Evolutionary conservation across 2,888 invertebrate species (phyloP).

Genomic region (Diloba caeruleocephala): DNA sequence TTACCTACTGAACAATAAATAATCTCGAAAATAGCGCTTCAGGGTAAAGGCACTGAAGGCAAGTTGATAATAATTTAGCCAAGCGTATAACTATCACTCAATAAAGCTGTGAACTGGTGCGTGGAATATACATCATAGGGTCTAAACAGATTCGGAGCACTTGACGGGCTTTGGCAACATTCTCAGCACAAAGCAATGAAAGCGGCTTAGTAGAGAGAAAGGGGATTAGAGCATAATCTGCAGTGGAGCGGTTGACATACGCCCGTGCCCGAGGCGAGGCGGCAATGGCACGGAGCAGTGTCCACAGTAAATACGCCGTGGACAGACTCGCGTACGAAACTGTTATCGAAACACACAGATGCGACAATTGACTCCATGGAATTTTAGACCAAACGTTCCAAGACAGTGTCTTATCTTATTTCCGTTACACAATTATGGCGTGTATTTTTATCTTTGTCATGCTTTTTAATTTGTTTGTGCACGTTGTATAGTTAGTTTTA

Average conservation of each 20-base stretch:
- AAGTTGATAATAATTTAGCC: conserved; percentile 32
- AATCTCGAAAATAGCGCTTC: conserved; percentile 33
- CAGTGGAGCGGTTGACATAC: conserved; percentile 83
- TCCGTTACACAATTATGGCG: too few species aligned
- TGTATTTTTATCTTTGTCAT: too few species aligned
- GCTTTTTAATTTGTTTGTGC: too few species aligned
- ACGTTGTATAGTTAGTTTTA: too few species aligned
- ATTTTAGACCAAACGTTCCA: not conserved
- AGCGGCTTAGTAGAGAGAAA: conserved; percentile 84
- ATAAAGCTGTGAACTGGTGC: conserved; percentile 47
- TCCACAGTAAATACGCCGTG: conserved; percentile 62
- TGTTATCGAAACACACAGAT: conserved; percentile 39
- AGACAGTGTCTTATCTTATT: too few species aligned
- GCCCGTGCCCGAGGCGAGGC: conserved; percentile 60
- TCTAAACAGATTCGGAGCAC: conserved; percentile 79
- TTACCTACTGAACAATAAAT: conserved; percentile 44
- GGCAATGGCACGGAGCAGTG: conserved; percentile 46
- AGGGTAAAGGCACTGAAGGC: conserved; percentile 21
- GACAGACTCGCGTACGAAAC: conserved; percentile 33
- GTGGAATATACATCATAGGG: conserved; percentile 50
- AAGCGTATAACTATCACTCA: conserved; percentile 44
- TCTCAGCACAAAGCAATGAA: conserved; percentile 84
- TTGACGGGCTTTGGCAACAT: conserved; percentile 82
- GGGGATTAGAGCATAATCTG: conserved; percentile 86
- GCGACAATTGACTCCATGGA: conserved; percentile 44